Base-by-base conservation (phyloP, 2,797 vertebrate genomes). In the Gallirallus australis region DNA sequence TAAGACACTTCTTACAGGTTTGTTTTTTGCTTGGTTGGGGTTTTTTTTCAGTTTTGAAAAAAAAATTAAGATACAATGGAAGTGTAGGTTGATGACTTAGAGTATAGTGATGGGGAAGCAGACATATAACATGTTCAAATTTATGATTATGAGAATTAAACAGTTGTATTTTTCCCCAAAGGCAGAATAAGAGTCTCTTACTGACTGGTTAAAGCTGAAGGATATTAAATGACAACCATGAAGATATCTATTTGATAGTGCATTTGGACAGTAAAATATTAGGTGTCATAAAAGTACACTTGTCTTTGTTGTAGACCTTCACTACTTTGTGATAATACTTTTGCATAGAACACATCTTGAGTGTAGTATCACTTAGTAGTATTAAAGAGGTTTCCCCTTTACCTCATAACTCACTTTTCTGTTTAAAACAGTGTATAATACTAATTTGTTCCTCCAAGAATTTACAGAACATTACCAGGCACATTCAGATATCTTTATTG, bases 201-300 rank as follows among this genome's bases (percentile, higher is more conserved):
- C 90, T 95, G 94, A 97, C 95, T 96, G 91, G 86, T 94, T 94
- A 95, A 92, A 85, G 66, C 72, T 96, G 91, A 97, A 94, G 48
- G 88, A 89, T 92, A 93, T 89, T 97, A 98, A 98, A 97, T 97
- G 86, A 95, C 14, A 35, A 76, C 59, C 66, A 96, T 73, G 79
- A 89, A 97, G 97, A 97, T 97, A 96, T 82, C 79, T 97, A 79
- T 97, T 96, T 96, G 96, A 97, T 97, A 96, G 91, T 89, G 70
- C 75, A 92, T 95, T 95, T 91, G 48, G 68, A 89, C 88, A 66
- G 75, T 94, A 96, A 97, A 94, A 87, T 90, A 97, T 69, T 87
- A 57, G 82, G 59, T 89, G 84, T 89, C 93, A 86, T 87, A 95
- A 97, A 98, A 96, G 73, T 94, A 95, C 56, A 93, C 89, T 96